Evolutionary conservation across 2,888 invertebrate genomes (phyloP).

Genomic region (Watsonalla binaria): DNA sequence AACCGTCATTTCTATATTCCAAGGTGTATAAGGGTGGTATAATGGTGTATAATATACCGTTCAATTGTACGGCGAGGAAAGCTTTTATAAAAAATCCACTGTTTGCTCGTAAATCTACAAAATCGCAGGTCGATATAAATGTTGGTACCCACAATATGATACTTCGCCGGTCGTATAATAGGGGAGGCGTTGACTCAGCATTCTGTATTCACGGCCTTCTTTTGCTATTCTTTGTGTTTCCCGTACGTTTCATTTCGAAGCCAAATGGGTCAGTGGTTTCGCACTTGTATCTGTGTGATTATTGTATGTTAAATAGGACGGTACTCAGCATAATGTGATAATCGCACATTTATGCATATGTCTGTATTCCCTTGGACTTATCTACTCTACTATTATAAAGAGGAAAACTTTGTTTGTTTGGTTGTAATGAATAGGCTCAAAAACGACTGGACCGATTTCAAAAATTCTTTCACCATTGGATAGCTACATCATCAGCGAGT

Average conservation of each 20-base stretch:
- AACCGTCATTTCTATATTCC: background rate
- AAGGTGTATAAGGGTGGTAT: background rate
- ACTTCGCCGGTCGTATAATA: slow-evolving; percentile 26
- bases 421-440: too few species aligned
- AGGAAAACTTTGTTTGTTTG: too few species aligned
- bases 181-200: slow-evolving; percentile 54
- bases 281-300: slow-evolving; percentile 40
- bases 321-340: too few species aligned
- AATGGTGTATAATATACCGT: background rate
- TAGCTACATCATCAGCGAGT: too few species aligned
- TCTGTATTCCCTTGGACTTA: too few species aligned
- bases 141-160: slow-evolving; percentile 7
- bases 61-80: background rate
- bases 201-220: slow-evolving; percentile 54
- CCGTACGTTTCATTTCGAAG: slow-evolving; percentile 62
- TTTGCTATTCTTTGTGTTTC: slow-evolving; percentile 54
- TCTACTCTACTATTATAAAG: too few species aligned
- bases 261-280: slow-evolving; percentile 63
- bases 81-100: background rate
- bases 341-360: too few species aligned
- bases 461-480: too few species aligned
- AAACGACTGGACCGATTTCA: too few species aligned
- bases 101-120: background rate
- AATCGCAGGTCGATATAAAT: slow-evolving; percentile 2
- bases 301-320: slow-evolving; percentile 18